phyloP scores from a whole-genome alignment of 1,140 invertebrate species.

The Pollicipes pollicipes region DNA sequence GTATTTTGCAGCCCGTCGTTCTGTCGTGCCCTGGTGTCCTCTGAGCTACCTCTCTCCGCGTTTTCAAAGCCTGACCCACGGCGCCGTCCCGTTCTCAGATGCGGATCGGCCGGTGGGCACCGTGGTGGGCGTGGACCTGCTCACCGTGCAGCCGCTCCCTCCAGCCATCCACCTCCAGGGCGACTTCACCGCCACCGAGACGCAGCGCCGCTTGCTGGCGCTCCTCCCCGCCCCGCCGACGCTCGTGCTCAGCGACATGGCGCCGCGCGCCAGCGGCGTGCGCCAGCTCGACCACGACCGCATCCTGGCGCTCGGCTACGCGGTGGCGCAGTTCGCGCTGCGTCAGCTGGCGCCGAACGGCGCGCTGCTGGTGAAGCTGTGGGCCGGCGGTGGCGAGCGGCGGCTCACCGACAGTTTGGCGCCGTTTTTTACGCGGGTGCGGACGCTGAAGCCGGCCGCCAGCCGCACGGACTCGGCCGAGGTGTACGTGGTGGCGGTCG shows the following conservation, averaged over 20 bases:
- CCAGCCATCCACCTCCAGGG: background rate
- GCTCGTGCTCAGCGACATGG: slow-evolving; percentile 1
- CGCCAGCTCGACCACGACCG: background rate
- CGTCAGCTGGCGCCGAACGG: background rate
- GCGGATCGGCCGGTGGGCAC: background rate
- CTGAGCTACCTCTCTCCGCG: too few relatives aligned
- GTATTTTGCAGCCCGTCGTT: too few relatives aligned
- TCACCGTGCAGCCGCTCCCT: background rate
- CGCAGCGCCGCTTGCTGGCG: background rate
- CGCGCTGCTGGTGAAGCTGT: background rate
- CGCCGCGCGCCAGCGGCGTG: background rate
- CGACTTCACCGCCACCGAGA: background rate
- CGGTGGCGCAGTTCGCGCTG: background rate
- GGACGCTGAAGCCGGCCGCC: background rate
- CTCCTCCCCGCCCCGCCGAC: background rate
- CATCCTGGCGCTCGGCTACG: background rate
- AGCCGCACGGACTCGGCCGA: background rate
- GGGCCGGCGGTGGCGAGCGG: background rate
- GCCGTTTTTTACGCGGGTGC: background rate
- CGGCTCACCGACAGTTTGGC: background rate
- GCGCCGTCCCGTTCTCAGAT: background rate
- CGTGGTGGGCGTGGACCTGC: background rate
- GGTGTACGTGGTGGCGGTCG: background rate
- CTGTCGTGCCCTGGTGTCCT: too few relatives aligned
- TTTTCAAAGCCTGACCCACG: too few relatives aligned